Evolutionary conservation across 2,797 vertebrate species (phyloP), one percentile per base, ranked within the genome.

Genomic region (Remorina albescens): DNA sequence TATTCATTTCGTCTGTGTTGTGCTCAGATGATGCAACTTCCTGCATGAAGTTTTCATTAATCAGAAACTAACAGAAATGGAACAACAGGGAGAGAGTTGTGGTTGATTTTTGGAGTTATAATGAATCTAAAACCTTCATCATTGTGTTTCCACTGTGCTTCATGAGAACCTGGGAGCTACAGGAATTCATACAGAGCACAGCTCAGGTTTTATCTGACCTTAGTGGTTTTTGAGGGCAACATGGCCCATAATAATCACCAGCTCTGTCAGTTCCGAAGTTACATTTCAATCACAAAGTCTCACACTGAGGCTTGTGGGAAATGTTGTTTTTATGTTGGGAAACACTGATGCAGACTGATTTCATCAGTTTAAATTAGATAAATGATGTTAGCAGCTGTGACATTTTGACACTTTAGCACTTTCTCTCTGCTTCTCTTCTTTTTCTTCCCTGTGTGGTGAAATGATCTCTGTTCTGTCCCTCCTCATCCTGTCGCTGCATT

Each of bases 281-380:
- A 2, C 34, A 36, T 8, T 36, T 8, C 34, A 8, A 36, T 8
- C 34, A 36, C 30, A 30, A 30, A 30, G 34, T 36, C 34, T 36
- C 34, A 30, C 2, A 12, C 10, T 23, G 25, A 7, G 28, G 42
- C 58, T 55, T 21, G 42, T 50, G 64, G 49, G 51, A 56, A 10
- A 32, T 49, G 37, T 60, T 28, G 6, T 26, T 11, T 41, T 8
- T 12, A 18, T 8, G 44, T 41, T 21, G 10, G 50, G 51, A 26
- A 39, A 34, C n/a, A 25, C 8, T 18, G 36, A 47, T 9, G 6
- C 11, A 30, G 34, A 19, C 51, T 0, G 44, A 7, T 36, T 53
- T 55, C 21, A 2, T 74, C 63, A 37, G 47, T 74, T 77, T 50
- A 37, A 28, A 50, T 46, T 58, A n/a, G 63, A 70, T 62, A 53